phyloP scores from a whole-genome alignment of 2,797 vertebrate species.

The Brachyrhaphis roseni region DNA sequence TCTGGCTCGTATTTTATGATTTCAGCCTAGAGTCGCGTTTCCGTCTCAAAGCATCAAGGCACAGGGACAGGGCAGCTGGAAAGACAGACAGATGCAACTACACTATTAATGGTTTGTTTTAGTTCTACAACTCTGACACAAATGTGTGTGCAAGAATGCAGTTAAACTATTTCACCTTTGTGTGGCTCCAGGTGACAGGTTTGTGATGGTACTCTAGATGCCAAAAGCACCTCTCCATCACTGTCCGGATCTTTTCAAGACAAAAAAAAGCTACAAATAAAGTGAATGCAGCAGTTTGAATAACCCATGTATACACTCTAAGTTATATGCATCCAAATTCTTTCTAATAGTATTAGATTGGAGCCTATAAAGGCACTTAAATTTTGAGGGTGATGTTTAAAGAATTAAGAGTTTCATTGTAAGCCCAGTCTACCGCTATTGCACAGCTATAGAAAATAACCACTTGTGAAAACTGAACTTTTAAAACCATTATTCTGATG shows the following conservation, averaged over 20 bases:
- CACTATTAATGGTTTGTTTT: conserved; percentile 10
- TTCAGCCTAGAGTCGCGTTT: conserved; percentile 32
- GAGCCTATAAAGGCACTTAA: not conserved
- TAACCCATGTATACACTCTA: conserved; percentile 13
- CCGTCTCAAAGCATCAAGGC: conserved; percentile 17
- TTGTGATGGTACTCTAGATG: conserved; percentile 59
- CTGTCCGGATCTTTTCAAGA: conserved; percentile 34
- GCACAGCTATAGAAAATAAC: not conserved
- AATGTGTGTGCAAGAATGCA: not conserved
- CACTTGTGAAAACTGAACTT: no score
- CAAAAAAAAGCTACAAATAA: not conserved
- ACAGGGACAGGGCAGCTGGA: conserved; percentile 12
- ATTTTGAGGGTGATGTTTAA: not conserved
- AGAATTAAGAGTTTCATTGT: no score
- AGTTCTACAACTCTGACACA: conserved; percentile 20
- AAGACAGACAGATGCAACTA: conserved; percentile 12
- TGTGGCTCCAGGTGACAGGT: conserved; percentile 35
- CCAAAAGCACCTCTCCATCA: conserved; percentile 55
- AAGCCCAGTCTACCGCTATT: not conserved
- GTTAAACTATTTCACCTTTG: conserved; percentile 10
- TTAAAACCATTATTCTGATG: no score
- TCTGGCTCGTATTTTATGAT: conserved; percentile 35
- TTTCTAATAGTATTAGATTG: no score
- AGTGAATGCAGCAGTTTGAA: not conserved
- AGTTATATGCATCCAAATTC: not conserved